phyloP scores from a whole-genome alignment of 2,113 vertebrate genomes.

The Laticauda colubrina region DNA sequence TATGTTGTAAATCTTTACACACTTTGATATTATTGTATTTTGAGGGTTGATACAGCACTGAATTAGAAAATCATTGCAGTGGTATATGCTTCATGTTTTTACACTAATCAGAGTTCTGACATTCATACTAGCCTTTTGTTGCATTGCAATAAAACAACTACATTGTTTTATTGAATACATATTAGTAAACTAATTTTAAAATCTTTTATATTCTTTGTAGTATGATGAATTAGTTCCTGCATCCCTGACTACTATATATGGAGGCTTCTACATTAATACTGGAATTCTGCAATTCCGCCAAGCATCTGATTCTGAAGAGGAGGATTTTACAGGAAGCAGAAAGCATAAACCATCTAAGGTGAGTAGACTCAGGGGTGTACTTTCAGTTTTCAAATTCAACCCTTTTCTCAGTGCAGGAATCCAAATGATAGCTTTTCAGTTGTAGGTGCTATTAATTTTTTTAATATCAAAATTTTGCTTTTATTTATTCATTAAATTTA shows the following conservation, averaged over 20 bases:
- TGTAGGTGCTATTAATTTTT: not conserved
- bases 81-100: not conserved
- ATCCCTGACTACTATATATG: conserved; percentile 93
- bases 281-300: conserved; percentile 96
- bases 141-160: not conserved
- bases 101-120: not conserved
- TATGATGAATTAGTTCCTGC: conserved; percentile 97
- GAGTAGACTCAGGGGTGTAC: conserved; percentile 31
- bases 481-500: not conserved
- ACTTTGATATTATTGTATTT: not conserved
- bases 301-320: conserved; percentile 92
- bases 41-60: not conserved
- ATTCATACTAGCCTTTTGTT: conserved; percentile 9
- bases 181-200: not conserved
- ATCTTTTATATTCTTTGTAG: conserved; percentile 57
- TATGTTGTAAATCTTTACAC: not conserved
- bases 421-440: not conserved
- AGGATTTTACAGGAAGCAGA: conserved; percentile 73
- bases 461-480: not conserved
- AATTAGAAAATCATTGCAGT: not conserved
- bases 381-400: not conserved
- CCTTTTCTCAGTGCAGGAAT: not conserved
- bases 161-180: conserved; percentile 22
- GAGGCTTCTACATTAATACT: conserved; percentile 98
- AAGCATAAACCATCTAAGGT: conserved; percentile 88